Percentiles rank a stretch among this genome's conserved stretches.
These are phyloP conservation scores for Caranx ignobilis DNA, from an alignment of 2,113 vertebrate genomes.

Conservation along the genomic window DNA sequence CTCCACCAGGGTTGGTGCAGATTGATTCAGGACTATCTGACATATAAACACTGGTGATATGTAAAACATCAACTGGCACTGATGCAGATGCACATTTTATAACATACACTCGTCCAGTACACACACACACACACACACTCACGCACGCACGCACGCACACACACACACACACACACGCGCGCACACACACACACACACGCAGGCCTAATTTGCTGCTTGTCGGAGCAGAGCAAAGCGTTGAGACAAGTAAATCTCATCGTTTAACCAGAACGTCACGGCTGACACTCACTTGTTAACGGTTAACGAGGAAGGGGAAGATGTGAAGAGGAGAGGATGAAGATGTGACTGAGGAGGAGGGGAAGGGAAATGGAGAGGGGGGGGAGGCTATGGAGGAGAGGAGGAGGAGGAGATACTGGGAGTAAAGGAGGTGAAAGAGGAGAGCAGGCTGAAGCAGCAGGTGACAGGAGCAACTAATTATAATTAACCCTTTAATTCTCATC, in stretches of 20 bases:
- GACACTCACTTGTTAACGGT: not conserved
- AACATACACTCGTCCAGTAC: not conserved
- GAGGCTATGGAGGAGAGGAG: too few relatives aligned
- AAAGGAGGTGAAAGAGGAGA: too few relatives aligned
- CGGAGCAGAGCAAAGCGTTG: not conserved
- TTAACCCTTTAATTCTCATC: too few relatives aligned
- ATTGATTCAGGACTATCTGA: too few relatives aligned
- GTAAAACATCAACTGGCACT: too few relatives aligned
- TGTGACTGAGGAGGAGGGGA: not conserved
- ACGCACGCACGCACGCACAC: not conserved
- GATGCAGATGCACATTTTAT: not conserved
- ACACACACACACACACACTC: not conserved
- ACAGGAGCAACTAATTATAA: too few relatives aligned
- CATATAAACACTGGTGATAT: too few relatives aligned
- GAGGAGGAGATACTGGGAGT: too few relatives aligned
- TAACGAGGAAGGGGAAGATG: not conserved
- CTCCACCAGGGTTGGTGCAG: too few relatives aligned
- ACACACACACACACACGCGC: not conserved
- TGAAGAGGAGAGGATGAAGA: not conserved
- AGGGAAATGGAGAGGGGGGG: not conserved
- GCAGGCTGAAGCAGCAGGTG: too few relatives aligned
- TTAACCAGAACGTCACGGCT: conserved; percentile 18
- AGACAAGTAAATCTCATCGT: conserved; percentile 1
- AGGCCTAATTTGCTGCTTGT: conserved; percentile 24
- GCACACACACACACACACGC: too few relatives aligned